Percentiles rank a stretch among this genome's conserved stretches.
phyloP scores from a whole-genome alignment of 2,888 invertebrate species.

The Calephelis perditalis region DNA sequence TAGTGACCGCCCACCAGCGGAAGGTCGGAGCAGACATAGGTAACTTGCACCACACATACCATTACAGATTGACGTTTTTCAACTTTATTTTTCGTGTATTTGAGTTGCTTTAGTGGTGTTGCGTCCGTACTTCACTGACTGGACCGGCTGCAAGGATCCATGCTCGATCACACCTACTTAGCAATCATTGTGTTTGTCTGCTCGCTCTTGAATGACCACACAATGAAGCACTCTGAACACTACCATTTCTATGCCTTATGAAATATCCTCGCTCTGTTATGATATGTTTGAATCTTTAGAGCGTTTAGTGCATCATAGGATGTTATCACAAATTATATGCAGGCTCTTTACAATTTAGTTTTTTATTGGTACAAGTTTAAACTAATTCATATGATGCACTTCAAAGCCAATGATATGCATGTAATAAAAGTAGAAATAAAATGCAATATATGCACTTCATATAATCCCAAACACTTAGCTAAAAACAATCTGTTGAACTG shows the following conservation, averaged over 20 bases:
- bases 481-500: slow-evolving; percentile 41
- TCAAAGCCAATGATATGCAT: slow-evolving; percentile 69
- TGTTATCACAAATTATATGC: slow-evolving; percentile 33
- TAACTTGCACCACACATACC: slow-evolving; percentile 80
- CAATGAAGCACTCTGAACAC: slow-evolving; percentile 66
- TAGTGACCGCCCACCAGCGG: slow-evolving; percentile 85
- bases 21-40: slow-evolving; percentile 84
- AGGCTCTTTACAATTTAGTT: slow-evolving; percentile 27
- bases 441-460: slow-evolving; percentile 72
- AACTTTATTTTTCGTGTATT: slow-evolving; percentile 76
- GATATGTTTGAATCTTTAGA: slow-evolving; percentile 52
- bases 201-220: slow-evolving; percentile 69
- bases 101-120: slow-evolving; percentile 79
- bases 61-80: slow-evolving; percentile 75
- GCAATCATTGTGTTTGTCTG: slow-evolving; percentile 76
- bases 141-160: slow-evolving; percentile 74
- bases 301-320: slow-evolving; percentile 74
- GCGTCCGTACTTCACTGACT: slow-evolving; percentile 77
- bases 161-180: slow-evolving; percentile 73
- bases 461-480: slow-evolving; percentile 62
- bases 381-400: slow-evolving; percentile 71
- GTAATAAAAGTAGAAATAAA: slow-evolving; percentile 62
- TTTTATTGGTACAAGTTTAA: slow-evolving; percentile 25
- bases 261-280: slow-evolving; percentile 61
- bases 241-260: slow-evolving; percentile 70